Base-by-base conservation (phyloP, 2,113 vertebrate genomes). In the Cichladusa arquata region DNA sequence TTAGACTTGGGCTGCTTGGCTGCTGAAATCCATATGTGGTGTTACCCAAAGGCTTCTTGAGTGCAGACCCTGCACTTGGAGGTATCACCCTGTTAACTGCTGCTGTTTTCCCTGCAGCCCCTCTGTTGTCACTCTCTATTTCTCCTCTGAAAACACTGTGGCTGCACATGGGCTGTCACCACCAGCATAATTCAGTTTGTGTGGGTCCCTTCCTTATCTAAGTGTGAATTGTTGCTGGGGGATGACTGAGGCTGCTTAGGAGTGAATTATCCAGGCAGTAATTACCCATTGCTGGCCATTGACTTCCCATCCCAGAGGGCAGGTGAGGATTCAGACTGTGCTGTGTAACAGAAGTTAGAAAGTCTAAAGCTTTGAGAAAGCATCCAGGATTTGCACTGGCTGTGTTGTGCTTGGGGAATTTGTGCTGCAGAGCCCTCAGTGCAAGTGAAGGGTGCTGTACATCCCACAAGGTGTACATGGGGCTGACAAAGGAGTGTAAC, bases 391-490 rank as follows among this genome's bases (percentile, higher is more conserved):
- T 77, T 77, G 34, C 48, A 9, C 8, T 47, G 64, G 26, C 26
- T 42, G 36, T 5, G 36, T 5, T 61, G 19, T 53, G 22, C 42
- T 66, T 2, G 0, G 36, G 45, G 28, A 50, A 19, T 88, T 74
- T 25, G 19, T 42, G 38, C 38, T 72, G 26, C 42, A 61, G 70
- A 53, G 56, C 25, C 33, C 23, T 25, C 8, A 0, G 57, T 57
- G 66, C 5, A 2, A 58, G 20, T 50, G 57, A 31, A 40, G 20
- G 23, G 12, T 57, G 36, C 26, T 90, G 56, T 8, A 9, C 19
- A 15, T 56, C 34, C 60, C 58, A 6, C 44, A 45, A 38, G 76
- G 23, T 2, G 4, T 7, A 3, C 12, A 0, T 1, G 1, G 24
- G 38, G 48, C 53, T 76, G 40, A 36, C 24, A 34, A 53, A 36